Percentiles rank a stretch among this genome's conserved stretches.
Evolutionary conservation across 2,113 vertebrate genomes (phyloP).

Genomic region (human (Homo sapiens)): DNA sequence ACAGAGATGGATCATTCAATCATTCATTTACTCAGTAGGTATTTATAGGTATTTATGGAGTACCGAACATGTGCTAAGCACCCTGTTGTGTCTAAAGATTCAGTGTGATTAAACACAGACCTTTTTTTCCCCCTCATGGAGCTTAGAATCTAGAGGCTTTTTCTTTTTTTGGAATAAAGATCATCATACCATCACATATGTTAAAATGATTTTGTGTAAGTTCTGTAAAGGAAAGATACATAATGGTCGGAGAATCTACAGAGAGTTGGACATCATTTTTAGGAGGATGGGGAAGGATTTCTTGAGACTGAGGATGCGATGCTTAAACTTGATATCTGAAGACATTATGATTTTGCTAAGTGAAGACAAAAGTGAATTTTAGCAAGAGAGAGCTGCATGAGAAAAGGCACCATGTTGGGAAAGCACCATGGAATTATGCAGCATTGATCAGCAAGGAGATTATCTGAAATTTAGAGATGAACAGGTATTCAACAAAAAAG

Average conservation of each 20-base stretch:
- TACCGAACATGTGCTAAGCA: not conserved
- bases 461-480: not conserved
- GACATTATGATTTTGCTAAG: not conserved
- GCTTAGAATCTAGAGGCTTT: not conserved
- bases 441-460: not conserved
- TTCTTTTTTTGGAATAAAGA: not conserved
- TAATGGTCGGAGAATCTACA: not conserved
- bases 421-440: not conserved
- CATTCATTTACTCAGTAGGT: not conserved
- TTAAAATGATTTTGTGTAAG: not conserved
- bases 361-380: not conserved
- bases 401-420: not conserved
- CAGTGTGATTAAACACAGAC: not conserved
- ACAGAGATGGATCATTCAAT: not conserved
- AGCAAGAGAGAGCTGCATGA: not conserved
- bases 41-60: not conserved
- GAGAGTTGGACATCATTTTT: not conserved
- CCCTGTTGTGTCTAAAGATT: not conserved
- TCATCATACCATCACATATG: not conserved
- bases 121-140: not conserved
- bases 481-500: not conserved
- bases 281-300: not conserved
- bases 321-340: not conserved
- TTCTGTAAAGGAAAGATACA: not conserved
- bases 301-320: not conserved